phyloP scores from a whole-genome alignment of 2,113 vertebrate genomes.

The Leucosticte australis region DNA sequence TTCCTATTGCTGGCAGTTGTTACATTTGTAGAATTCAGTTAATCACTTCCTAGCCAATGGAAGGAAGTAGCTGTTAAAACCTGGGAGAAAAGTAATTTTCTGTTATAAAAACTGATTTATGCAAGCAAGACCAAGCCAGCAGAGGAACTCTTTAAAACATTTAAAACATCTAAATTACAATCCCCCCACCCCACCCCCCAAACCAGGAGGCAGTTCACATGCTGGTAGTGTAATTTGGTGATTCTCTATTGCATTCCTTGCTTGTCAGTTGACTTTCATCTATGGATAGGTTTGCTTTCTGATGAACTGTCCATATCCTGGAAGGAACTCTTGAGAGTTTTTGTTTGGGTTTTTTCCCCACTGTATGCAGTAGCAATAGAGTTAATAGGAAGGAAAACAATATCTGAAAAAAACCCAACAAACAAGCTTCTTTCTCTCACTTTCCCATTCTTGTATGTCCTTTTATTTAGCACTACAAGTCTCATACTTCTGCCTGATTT shows the following conservation, averaged over 20 bases:
- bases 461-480: background rate
- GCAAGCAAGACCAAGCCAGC: background rate
- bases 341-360: background rate
- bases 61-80: background rate
- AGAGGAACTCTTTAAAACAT: background rate
- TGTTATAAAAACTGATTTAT: background rate
- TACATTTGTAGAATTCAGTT: background rate
- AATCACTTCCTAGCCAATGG: conserved; percentile 32
- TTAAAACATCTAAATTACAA: background rate
- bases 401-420: background rate
- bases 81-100: background rate
- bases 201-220: background rate
- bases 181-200: too few relatives aligned
- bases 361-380: background rate
- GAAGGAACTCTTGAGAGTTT: background rate
- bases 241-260: background rate
- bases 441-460: background rate
- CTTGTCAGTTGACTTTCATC: background rate
- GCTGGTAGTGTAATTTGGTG: background rate
- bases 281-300: background rate
- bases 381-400: background rate
- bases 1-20: background rate
- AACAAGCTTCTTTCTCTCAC: background rate
- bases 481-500: background rate
- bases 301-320: background rate